Evolutionary conservation across 2,797 vertebrate genomes (phyloP), one percentile per base, ranked within the genome.

Genomic region (Melanotaenia trifasciata): DNA sequence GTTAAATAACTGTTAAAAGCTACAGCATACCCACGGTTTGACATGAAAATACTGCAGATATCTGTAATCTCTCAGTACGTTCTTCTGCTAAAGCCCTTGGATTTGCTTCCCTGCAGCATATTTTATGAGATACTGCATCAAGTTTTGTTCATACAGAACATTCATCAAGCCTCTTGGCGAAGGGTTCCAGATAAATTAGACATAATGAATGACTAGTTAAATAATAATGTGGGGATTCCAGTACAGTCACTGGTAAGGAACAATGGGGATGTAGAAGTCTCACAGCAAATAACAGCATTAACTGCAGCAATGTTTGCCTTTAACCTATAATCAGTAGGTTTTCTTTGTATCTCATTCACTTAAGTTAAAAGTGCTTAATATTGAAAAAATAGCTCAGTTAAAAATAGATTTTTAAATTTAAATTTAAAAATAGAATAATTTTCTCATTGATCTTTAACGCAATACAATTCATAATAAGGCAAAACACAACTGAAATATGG

Each of bases 161-260:
- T 20, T 18, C 43, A 45, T 45, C 18, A 45, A 45, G 13, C 18
- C 18, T 16, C 40, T 45, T 20, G 43, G 43, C 43, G 7, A 45
- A 6, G 13, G 7, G 6, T 20, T 45, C 43, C 43, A 45, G 43
- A 18, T 20, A 20, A 20, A 45, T 20, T 18, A 38, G n/a, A 54
- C 18, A 18, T 16, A 53, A 69, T 50, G 6, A 67, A 53, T 22
- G 11, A 53, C 40, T 60, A 16, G 40, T 32, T 26, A 63, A 81
- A 54, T 65, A 72, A 76, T 54, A 35, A 54, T 26, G 24, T 20
- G 59, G n/a, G 58, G 36, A 62, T 64, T 70, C 43, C 51, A 33
- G 6, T 47, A 38, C 14, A 64, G 11, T 50, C 28, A 36, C 5
- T 45, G 43, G 18, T 35, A 26, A 22, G 9, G 65, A 64, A 40